Evolutionary conservation across 2,113 vertebrate genomes (phyloP).

Genomic region (Tragelaphus imberbis): DNA sequence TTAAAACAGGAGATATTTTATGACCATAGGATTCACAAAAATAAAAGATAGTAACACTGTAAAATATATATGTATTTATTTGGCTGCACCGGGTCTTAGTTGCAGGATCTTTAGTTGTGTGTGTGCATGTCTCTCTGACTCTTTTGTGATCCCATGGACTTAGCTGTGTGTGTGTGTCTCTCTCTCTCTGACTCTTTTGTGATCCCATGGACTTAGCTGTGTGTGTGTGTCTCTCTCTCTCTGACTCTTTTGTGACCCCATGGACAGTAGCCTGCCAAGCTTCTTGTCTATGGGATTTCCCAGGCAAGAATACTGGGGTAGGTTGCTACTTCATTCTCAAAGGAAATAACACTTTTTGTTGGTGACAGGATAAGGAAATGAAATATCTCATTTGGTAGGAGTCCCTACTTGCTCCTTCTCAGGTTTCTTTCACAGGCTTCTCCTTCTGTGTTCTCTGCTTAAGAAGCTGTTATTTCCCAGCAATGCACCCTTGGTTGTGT

Average conservation of each 20-base stretch:
- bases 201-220: too few species aligned
- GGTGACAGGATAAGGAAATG: neutral
- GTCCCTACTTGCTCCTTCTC: neutral
- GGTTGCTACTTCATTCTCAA: neutral
- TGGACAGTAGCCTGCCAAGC: neutral
- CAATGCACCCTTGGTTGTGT: neutral
- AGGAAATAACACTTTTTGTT: neutral
- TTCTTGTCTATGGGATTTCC: neutral
- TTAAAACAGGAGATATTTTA: neutral
- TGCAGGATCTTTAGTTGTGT: neutral
- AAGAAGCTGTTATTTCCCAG: neutral
- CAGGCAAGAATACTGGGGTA: neutral
- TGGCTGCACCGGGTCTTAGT: neutral
- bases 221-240: neutral
- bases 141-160: too few species aligned
- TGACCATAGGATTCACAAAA: neutral
- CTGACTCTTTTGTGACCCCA: neutral
- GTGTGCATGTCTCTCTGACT: too few species aligned
- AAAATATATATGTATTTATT: neutral
- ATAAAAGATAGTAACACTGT: neutral
- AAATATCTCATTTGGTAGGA: neutral
- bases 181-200: too few species aligned
- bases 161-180: too few species aligned
- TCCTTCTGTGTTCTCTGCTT: neutral
- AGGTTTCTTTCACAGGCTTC: neutral